phyloP scores from a whole-genome alignment of 2,113 vertebrate species.

The Cyprinodon brontotheroides region DNA sequence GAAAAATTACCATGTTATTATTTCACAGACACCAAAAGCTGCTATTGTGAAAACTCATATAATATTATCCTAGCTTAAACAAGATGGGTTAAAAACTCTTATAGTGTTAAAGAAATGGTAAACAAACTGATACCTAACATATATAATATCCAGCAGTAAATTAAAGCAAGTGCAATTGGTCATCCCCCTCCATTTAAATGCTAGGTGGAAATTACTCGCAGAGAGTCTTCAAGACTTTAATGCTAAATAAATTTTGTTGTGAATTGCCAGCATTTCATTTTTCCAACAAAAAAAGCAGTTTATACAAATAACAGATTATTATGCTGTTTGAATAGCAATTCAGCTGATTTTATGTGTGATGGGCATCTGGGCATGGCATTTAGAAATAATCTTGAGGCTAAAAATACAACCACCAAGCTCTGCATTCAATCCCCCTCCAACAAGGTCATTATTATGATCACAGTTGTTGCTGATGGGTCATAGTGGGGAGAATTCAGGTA shows the following conservation, averaged over 20 bases:
- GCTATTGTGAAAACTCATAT: too few relatives aligned
- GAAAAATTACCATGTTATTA: too few relatives aligned
- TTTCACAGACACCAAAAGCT: too few relatives aligned
- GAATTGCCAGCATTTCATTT: background rate
- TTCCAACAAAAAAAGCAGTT: background rate
- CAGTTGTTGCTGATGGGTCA: constrained; percentile 31
- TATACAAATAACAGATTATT: constrained; percentile 14
- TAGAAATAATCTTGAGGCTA: constrained; percentile 41
- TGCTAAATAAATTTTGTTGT: background rate
- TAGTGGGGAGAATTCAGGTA: background rate
- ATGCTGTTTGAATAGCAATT: constrained; percentile 19
- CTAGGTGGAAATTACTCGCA: background rate
- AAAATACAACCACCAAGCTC: constrained; percentile 31
- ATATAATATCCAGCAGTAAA: background rate
- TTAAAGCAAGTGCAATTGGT: background rate
- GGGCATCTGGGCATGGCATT: constrained; percentile 41
- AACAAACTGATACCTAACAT: background rate
- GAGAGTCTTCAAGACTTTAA: constrained; percentile 4
- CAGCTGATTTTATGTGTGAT: constrained; percentile 38
- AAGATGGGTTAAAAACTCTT: background rate
- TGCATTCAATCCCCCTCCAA: constrained; percentile 28
- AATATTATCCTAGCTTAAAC: too few relatives aligned
- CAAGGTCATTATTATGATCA: constrained; percentile 46
- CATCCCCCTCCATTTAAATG: background rate
- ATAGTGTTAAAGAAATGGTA: background rate